Percentiles rank a stretch among this genome's conserved stretches.
These are phyloP conservation scores for Drosophila seclusa DNA, from an alignment of 2,888 invertebrate species.

Conservation along the genomic window DNA sequence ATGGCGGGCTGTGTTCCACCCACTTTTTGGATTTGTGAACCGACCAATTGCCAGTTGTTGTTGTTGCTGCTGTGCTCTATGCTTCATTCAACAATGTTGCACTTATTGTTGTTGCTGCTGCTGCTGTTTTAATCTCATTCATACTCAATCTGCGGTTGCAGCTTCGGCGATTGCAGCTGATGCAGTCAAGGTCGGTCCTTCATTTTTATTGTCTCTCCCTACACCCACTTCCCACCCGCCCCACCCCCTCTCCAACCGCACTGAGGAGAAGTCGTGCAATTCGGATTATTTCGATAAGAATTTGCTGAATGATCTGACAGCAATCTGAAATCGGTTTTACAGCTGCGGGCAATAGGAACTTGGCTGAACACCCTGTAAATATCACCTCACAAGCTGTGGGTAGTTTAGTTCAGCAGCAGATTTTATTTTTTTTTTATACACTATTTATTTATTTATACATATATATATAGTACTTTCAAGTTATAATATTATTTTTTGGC, in stretches of 20 bases:
- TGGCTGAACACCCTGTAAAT: conserved; percentile 27
- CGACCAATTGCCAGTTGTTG: conserved; percentile 7
- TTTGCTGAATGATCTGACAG: conserved; percentile 44
- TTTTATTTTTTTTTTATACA: background rate
- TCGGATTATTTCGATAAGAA: conserved; percentile 64
- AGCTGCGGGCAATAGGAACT: conserved; percentile 7
- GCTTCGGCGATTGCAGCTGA: conserved; percentile 18
- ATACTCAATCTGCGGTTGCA: conserved; percentile 35
- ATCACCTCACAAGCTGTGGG: too few relatives aligned
- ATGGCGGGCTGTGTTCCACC: conserved; percentile 57
- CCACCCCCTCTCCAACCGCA: background rate
- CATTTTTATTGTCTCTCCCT: conserved; percentile 20
- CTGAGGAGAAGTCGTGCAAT: conserved; percentile 58
- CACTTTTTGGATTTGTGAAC: conserved; percentile 54
- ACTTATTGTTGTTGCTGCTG: conserved; percentile 22
- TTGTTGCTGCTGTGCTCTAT: conserved; percentile 20
- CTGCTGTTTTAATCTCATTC: conserved; percentile 38
- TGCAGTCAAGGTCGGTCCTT: conserved; percentile 72
- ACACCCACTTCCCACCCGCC: background rate
- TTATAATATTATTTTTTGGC: background rate
- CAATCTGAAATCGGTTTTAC: conserved; percentile 25
- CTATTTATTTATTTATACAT: background rate
- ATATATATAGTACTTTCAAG: background rate
- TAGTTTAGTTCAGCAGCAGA: background rate
- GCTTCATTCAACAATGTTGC: conserved; percentile 75